These are phyloP conservation scores for Nebria salina DNA, from an alignment of 2,888 invertebrate species.

Conservation along the genomic window DNA sequence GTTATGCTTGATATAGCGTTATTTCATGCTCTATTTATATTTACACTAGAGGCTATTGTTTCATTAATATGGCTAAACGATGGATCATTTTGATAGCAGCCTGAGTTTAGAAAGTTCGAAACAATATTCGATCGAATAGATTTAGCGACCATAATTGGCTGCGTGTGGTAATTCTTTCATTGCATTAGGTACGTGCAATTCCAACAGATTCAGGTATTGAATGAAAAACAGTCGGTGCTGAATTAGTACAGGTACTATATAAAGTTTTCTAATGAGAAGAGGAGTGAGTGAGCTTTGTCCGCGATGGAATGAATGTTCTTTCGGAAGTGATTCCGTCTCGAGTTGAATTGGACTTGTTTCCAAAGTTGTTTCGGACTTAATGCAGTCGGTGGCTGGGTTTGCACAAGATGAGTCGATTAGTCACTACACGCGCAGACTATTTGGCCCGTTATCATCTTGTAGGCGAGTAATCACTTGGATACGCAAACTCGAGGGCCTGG, in stretches of 20 bases:
- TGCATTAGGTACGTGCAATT: too few relatives aligned
- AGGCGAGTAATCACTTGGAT: constrained; percentile 36
- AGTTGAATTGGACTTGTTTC: constrained; percentile 44
- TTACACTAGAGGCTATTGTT: neutral
- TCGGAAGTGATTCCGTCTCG: constrained; percentile 32
- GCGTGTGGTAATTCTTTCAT: too few relatives aligned
- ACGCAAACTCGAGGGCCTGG: constrained; percentile 21
- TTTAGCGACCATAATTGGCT: too few relatives aligned
- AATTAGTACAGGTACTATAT: too few relatives aligned
- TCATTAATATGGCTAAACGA: neutral
- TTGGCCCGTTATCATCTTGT: constrained; percentile 31
- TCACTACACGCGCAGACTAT: constrained; percentile 24
- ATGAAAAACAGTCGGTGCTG: too few relatives aligned
- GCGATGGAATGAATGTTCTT: constrained; percentile 23
- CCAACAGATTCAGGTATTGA: too few relatives aligned
- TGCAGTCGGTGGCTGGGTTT: constrained; percentile 21
- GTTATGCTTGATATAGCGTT: neutral
- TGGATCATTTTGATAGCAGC: neutral
- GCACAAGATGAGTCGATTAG: constrained; percentile 34
- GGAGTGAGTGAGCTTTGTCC: constrained; percentile 22
- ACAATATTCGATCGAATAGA: neutral
- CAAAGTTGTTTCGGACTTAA: constrained; percentile 40
- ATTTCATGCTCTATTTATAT: neutral
- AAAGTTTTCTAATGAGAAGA: neutral
- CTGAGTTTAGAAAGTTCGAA: neutral